Evolutionary conservation across 2,113 vertebrate genomes (phyloP).

Genomic region (Trematomus loennbergii): DNA sequence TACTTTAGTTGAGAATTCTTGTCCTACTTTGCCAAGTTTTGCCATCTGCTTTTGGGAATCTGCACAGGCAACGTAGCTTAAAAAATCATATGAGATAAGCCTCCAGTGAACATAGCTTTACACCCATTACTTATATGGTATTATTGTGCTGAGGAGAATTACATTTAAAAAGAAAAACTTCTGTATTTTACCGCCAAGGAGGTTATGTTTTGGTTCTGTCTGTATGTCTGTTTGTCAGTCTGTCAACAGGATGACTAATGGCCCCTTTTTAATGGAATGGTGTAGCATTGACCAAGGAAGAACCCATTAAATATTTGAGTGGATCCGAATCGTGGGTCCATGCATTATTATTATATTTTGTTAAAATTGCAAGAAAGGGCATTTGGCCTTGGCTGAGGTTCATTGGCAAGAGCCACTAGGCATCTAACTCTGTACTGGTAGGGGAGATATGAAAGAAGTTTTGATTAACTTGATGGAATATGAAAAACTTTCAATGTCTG

Average conservation of each 20-base stretch:
- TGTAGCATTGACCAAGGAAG: too few relatives aligned
- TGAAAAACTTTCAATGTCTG: constrained; percentile 41
- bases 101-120: neutral
- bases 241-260: too few relatives aligned
- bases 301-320: too few relatives aligned
- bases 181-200: too few relatives aligned
- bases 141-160: constrained; percentile 9
- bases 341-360: too few relatives aligned
- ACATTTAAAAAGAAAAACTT: neutral
- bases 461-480: constrained; percentile 36
- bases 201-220: too few relatives aligned
- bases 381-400: neutral
- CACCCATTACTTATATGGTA: neutral
- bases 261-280: too few relatives aligned
- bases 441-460: constrained; percentile 17
- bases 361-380: too few relatives aligned
- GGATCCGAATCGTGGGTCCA: too few relatives aligned
- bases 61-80: neutral
- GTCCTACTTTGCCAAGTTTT: constrained; percentile 35
- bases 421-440: neutral
- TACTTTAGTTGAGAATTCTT: constrained; percentile 40
- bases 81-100: constrained; percentile 2
- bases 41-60: constrained; percentile 47
- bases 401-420: neutral
- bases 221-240: too few relatives aligned